Conservation (phyloP, 2,888 invertebrate species). For the Esperia sulphurella region DNA sequence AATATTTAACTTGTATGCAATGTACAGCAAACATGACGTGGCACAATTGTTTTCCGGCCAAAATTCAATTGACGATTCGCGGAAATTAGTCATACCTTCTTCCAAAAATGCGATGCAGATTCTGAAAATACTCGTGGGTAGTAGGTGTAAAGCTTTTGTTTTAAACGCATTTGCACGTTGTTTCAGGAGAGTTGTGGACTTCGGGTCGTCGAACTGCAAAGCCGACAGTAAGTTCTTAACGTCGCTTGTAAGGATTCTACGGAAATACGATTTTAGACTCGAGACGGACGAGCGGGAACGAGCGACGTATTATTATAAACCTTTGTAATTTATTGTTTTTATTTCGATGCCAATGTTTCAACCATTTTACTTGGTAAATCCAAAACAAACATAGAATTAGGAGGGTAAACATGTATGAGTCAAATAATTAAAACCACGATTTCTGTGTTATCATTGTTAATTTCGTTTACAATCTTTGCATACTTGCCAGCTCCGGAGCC, state of each 20-base stretch:
- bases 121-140: constrained; percentile 2
- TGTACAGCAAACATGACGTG: constrained; percentile 36
- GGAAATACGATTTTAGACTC: constrained; percentile 77
- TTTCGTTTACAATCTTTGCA: constrained; percentile 45
- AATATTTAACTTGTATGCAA: constrained; percentile 32
- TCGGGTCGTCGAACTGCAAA: constrained; percentile 73
- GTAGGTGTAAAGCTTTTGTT: constrained; percentile 44
- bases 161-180: constrained; percentile 43
- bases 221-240: constrained; percentile 73
- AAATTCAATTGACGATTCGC: constrained; percentile 29
- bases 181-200: constrained; percentile 58
- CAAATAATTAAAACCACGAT: constrained; percentile 27
- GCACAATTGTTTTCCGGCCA: constrained; percentile 19
- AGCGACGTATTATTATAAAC: constrained; percentile 15
- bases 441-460: constrained; percentile 34
- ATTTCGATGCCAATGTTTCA: too few relatives aligned
- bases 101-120: neutral
- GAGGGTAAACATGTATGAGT: constrained; percentile 13
- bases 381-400: constrained; percentile 11
- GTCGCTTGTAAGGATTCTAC: constrained; percentile 78
- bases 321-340: constrained; percentile 3
- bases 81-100: constrained; percentile 34
- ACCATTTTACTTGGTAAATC: constrained; percentile 15
- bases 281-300: constrained; percentile 45
- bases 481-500: constrained; percentile 27